Evolutionary conservation across 2,113 vertebrate species (phyloP).

Genomic region (Lepus europaeus): DNA sequence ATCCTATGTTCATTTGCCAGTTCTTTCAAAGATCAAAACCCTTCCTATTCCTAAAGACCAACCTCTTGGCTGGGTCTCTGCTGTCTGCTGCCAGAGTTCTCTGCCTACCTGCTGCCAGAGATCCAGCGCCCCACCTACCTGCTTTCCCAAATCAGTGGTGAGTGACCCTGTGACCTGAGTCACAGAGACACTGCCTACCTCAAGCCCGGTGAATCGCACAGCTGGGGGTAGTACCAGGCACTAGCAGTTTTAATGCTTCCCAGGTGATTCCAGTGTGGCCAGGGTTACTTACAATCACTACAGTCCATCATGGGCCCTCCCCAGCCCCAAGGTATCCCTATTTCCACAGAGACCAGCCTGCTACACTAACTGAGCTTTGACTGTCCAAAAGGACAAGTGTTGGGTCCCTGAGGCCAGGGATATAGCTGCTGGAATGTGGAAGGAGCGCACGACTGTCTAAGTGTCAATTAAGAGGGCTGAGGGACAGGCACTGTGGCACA

Average conservation of each 20-base stretch:
- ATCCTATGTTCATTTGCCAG: neutral
- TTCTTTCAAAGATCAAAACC: neutral
- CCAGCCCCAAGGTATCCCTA: neutral
- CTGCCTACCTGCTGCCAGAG: neutral
- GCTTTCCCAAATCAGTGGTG: too few relatives aligned
- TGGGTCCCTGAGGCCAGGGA: neutral
- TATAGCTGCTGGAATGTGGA: neutral
- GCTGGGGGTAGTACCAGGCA: neutral
- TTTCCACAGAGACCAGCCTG: neutral
- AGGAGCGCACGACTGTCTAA: too few relatives aligned
- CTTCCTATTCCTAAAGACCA: neutral
- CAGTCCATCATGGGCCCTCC: too few relatives aligned
- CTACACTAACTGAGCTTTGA: neutral
- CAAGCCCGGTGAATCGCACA: neutral
- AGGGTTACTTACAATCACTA: neutral
- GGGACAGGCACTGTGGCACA: too few relatives aligned
- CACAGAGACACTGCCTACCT: neutral
- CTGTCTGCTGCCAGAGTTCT: neutral
- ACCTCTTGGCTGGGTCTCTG: neutral
- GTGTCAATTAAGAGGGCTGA: neutral
- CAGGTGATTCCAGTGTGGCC: neutral
- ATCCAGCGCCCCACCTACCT: rapidly evolving
- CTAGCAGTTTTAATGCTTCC: neutral
- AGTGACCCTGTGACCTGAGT: neutral
- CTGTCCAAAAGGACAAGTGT: neutral